A percentile compares a stretch with the other conserved stretches of the same genome.
Evolutionary conservation across 2,797 vertebrate genomes (phyloP).

Genomic region (Falco rusticolus): DNA sequence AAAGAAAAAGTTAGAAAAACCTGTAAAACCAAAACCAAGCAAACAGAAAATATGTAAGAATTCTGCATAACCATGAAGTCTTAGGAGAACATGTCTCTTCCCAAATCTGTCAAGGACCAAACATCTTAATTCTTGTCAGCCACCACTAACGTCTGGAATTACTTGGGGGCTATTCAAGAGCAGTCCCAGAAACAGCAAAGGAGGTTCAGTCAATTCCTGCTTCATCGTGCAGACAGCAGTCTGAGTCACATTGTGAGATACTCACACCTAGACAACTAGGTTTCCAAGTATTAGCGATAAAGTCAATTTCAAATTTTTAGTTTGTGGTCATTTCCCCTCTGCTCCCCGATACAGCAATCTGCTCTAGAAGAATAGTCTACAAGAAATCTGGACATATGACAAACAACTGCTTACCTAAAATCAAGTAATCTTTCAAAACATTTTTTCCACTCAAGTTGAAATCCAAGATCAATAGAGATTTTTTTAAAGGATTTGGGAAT

Average conservation of each 20-base stretch:
- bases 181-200: background rate
- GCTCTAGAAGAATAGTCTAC: background rate
- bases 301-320: background rate
- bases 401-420: background rate
- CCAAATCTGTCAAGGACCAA: constrained; percentile 42
- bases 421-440: background rate
- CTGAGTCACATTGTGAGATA: background rate
- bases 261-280: background rate
- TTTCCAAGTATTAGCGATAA: background rate
- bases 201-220: background rate
- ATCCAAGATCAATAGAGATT: background rate
- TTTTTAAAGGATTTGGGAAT: constrained; percentile 37
- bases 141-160: background rate
- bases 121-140: background rate
- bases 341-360: background rate
- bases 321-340: background rate
- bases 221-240: background rate
- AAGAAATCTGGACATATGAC: background rate
- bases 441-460: background rate
- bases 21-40: constrained; percentile 34
- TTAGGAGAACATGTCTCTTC: constrained; percentile 38
- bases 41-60: background rate
- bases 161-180: background rate
- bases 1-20: constrained; percentile 62
- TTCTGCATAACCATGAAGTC: background rate